Evolutionary conservation across 2,797 vertebrate genomes (phyloP).

Genomic region (Phylloscopus collybita): DNA sequence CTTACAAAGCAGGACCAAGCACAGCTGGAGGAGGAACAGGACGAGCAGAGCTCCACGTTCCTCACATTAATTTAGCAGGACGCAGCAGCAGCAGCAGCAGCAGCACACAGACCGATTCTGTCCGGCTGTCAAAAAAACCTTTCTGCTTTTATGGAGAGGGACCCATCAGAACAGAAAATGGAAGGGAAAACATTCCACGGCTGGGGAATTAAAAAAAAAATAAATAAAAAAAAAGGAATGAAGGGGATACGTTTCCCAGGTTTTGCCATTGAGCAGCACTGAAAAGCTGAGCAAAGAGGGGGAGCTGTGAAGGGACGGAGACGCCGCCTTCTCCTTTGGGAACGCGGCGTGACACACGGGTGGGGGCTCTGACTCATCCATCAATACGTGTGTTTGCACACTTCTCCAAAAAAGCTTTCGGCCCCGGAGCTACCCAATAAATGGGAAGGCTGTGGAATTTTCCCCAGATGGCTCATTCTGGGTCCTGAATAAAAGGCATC

Average conservation of each 20-base stretch:
- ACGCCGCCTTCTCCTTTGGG: not conserved
- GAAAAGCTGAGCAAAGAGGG: not conserved
- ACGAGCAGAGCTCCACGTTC: not conserved
- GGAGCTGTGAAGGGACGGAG: not conserved
- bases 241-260: not conserved
- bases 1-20: not conserved
- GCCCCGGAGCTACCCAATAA: not conserved
- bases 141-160: not conserved
- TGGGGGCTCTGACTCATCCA: not conserved
- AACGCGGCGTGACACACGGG: accelerated
- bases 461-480: not conserved
- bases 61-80: not conserved
- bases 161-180: not conserved
- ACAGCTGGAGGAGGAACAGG: slow-evolving; percentile 1
- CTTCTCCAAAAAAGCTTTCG: not conserved
- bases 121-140: slow-evolving; percentile 33
- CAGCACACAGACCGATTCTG: not conserved
- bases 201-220: not conserved
- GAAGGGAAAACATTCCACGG: not conserved
- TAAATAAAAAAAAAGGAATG: not conserved
- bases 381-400: not conserved
- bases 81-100: not conserved
- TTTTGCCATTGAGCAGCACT: not conserved
- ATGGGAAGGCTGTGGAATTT: not conserved
- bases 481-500: not conserved